Evolutionary conservation across 2,888 invertebrate species (phyloP).

Genomic region (Bombylius major): DNA sequence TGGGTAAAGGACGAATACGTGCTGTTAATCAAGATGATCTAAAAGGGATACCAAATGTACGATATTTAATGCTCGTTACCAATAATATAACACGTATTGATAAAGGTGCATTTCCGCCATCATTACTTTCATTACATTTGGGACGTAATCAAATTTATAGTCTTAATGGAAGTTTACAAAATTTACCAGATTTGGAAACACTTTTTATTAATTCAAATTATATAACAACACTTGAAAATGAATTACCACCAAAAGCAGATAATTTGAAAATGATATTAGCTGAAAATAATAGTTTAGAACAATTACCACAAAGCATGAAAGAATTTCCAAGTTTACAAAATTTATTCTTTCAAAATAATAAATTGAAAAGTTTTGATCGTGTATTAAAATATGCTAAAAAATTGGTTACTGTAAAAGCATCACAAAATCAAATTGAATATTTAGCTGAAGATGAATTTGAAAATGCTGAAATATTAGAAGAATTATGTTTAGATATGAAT

Average conservation of each 20-base stretch:
- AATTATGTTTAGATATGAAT: slow-evolving; percentile 60
- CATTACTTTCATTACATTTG: slow-evolving; percentile 56
- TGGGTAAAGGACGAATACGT: slow-evolving; percentile 67
- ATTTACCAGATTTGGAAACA: slow-evolving; percentile 60
- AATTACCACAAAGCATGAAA: slow-evolving; percentile 57
- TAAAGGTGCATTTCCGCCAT: slow-evolving; percentile 54
- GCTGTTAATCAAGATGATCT: slow-evolving; percentile 63
- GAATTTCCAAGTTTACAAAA: slow-evolving; percentile 55
- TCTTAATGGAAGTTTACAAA: slow-evolving; percentile 65
- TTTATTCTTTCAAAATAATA: slow-evolving; percentile 60
- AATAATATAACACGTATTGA: slow-evolving; percentile 64
- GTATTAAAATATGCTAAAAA: slow-evolving; percentile 55
- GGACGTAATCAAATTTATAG: slow-evolving; percentile 60
- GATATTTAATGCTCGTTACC: slow-evolving; percentile 58
- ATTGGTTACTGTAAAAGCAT: slow-evolving; percentile 52
- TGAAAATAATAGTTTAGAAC: slow-evolving; percentile 57
- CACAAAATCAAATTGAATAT: slow-evolving; percentile 60
- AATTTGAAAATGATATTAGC: slow-evolving; percentile 59
- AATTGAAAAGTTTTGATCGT: slow-evolving; percentile 55
- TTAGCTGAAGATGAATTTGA: slow-evolving; percentile 67
- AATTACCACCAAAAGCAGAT: slow-evolving; percentile 53
- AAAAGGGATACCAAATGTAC: slow-evolving; percentile 53
- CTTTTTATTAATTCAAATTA: slow-evolving; percentile 67
- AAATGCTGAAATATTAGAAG: slow-evolving; percentile 54
- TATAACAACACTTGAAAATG: slow-evolving; percentile 58